A percentile compares a stretch with the other conserved stretches of the same genome.
Conservation (phyloP, 2,113 vertebrate genomes). For the Rhinolophus sinicus region DNA sequence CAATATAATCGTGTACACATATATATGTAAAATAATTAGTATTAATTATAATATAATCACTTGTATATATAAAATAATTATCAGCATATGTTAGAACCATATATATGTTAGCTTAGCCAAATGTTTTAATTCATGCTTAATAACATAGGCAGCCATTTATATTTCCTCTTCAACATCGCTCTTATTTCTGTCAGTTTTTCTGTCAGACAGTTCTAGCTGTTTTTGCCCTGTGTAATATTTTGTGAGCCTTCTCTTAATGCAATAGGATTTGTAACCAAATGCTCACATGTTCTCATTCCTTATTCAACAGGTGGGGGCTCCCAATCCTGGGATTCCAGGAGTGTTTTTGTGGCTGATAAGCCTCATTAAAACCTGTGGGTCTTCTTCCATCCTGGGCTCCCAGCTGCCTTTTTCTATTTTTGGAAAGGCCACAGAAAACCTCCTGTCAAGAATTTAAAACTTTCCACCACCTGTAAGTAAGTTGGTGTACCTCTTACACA, state of each 20-base stretch:
- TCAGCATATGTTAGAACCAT: neutral
- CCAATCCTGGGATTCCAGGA: slow-evolving; percentile 80
- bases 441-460: slow-evolving; percentile 84
- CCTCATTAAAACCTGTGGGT: slow-evolving; percentile 52
- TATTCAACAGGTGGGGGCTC: slow-evolving; percentile 84
- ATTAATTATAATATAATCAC: neutral
- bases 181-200: slow-evolving; percentile 28
- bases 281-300: slow-evolving; percentile 71
- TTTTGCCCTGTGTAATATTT: neutral
- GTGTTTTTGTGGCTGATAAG: slow-evolving; percentile 62
- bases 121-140: slow-evolving; percentile 31
- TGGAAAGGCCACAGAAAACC: slow-evolving; percentile 79
- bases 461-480: slow-evolving; percentile 78
- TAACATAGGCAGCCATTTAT: neutral
- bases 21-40: neutral
- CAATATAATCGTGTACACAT: too few relatives aligned
- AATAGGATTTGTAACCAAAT: slow-evolving; percentile 80
- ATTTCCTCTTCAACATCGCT: neutral
- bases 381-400: slow-evolving; percentile 57
- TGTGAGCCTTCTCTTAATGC: neutral
- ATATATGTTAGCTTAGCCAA: slow-evolving; percentile 7
- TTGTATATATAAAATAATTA: neutral
- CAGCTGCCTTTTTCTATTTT: slow-evolving; percentile 88
- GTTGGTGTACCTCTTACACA: slow-evolving; percentile 63
- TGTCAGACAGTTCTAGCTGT: neutral